Conservation (phyloP, 1,140 invertebrate species). For the Ceratina calcarata region DNA sequence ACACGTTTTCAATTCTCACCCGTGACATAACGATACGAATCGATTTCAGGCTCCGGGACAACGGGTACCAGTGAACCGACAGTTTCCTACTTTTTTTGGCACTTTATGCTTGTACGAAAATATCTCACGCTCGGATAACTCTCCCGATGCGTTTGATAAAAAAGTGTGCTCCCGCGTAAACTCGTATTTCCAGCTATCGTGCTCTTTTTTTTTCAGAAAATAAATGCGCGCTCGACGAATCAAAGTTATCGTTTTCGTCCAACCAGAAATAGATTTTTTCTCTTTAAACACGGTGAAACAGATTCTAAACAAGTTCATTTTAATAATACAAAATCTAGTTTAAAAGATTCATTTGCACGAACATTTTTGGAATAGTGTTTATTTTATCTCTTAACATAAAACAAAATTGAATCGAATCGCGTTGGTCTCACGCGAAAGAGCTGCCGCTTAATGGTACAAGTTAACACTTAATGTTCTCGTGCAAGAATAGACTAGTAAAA, state of each 20-base stretch:
- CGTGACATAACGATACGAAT: slow-evolving; percentile 27
- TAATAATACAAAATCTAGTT: too few species aligned
- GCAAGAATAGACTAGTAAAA: background rate
- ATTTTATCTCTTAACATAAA: too few species aligned
- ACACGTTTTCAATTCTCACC: slow-evolving; percentile 18
- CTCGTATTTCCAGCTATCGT: background rate
- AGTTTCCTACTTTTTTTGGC: slow-evolving; percentile 32
- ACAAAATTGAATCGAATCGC: too few species aligned
- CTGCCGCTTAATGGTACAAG: background rate
- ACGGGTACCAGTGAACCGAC: background rate
- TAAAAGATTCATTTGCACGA: too few species aligned
- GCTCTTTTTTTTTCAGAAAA: background rate
- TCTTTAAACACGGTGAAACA: background rate
- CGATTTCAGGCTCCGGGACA: slow-evolving; percentile 6
- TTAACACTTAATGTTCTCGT: background rate
- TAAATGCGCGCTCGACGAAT: slow-evolving; percentile 3
- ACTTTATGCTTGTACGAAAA: slow-evolving; percentile 41
- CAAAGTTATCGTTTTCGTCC: too few species aligned
- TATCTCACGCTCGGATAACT: slow-evolving; percentile 37
- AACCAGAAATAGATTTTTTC: too few species aligned
- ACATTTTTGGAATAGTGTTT: too few species aligned
- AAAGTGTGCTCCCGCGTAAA: slow-evolving; percentile 23
- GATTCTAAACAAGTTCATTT: too few species aligned
- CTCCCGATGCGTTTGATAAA: slow-evolving; percentile 31
- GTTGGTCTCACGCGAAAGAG: too few species aligned